These are phyloP conservation scores for Eristalis arbustorum DNA, from an alignment of 2,888 invertebrate genomes.

Conservation along the genomic window DNA sequence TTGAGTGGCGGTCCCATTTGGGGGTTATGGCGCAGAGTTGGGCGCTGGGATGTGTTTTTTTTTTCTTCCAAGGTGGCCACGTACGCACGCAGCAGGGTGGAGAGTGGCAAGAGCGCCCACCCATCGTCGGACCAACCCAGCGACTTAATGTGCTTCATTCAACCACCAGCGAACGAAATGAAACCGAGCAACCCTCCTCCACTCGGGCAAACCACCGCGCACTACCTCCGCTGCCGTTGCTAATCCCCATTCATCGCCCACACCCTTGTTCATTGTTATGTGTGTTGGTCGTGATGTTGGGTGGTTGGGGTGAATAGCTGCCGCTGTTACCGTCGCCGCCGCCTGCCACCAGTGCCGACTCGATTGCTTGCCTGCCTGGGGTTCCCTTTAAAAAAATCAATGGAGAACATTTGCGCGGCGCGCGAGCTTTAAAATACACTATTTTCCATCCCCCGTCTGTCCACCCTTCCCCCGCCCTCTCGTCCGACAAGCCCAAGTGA, in stretches of 20 bases:
- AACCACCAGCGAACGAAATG: slow-evolving; percentile 69
- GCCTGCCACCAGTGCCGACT: neutral
- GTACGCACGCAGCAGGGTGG: slow-evolving; percentile 49
- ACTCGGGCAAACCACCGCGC: slow-evolving; percentile 42
- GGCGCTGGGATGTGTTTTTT: neutral
- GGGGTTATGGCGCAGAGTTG: neutral
- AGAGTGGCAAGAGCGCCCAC: slow-evolving; percentile 18
- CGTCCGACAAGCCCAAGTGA: slow-evolving; percentile 32
- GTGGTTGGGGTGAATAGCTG: neutral
- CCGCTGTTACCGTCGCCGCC: neutral
- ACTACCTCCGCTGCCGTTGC: slow-evolving; percentile 19
- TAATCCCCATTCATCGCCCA: slow-evolving; percentile 51
- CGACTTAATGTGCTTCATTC: slow-evolving; percentile 61
- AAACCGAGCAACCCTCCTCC: slow-evolving; percentile 66
- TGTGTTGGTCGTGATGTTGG: slow-evolving; percentile 12
- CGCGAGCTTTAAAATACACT: slow-evolving; percentile 72
- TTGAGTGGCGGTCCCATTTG: slow-evolving; percentile 1
- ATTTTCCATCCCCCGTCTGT: slow-evolving; percentile 35
- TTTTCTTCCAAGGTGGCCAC: slow-evolving; percentile 42
- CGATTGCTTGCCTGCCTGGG: slow-evolving; percentile 21
- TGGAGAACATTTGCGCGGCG: slow-evolving; percentile 71
- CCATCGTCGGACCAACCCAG: slow-evolving; percentile 43
- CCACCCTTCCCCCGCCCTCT: neutral
- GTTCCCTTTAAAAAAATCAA: slow-evolving; percentile 73
- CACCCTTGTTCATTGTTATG: slow-evolving; percentile 8